Evolutionary conservation across 2,797 vertebrate genomes (phyloP), one percentile per base, ranked within the genome.

Genomic region (Perodicticus potto): DNA sequence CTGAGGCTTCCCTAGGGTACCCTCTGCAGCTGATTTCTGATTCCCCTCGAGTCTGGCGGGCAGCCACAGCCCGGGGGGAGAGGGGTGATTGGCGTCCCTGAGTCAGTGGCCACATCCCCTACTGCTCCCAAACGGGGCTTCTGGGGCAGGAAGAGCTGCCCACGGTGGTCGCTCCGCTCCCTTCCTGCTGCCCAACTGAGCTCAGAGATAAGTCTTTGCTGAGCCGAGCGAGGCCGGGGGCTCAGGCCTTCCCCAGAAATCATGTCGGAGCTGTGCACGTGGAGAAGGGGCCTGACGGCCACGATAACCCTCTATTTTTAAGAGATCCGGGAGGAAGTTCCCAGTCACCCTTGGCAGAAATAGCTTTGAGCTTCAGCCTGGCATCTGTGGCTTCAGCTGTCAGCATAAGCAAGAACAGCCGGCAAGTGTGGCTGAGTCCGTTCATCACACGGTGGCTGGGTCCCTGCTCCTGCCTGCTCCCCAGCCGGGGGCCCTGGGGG

Each of bases 261-360:
- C 98, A 97, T 95, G 96, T 84, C 45, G 93, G 96, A 95, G 76
- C 27, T 93, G 97, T 96, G 86, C 97, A 84, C 40, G 95, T 76
- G 94, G 97, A 97, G 88, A 98, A 97, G 95, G 83, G 94, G 97
- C 70, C 98, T 98, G 98, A 97, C 40, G 83, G 45, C 81, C 69
- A 95, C 78, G 98, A 98, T 98, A 98, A 98, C 97, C 85, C 45
- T 93, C 88, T 97, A 96, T 97, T 98, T 98, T 98, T 98, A 96
- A 98, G 97, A 97, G 97, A 88, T 96, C 94, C 72, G 74, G 94
- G 86, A 97, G 97, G 98, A 98, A 98, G 92, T 89, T 96, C 96
- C 97, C 96, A 98, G 98, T 97, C 97, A 98, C 92, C 57, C 95
- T 82, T 59, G 25, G 96, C 97, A 98, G 97, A 98, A 98, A 98